phyloP scores from a whole-genome alignment of 1,140 invertebrate species.

The Lepidostoma basale region DNA sequence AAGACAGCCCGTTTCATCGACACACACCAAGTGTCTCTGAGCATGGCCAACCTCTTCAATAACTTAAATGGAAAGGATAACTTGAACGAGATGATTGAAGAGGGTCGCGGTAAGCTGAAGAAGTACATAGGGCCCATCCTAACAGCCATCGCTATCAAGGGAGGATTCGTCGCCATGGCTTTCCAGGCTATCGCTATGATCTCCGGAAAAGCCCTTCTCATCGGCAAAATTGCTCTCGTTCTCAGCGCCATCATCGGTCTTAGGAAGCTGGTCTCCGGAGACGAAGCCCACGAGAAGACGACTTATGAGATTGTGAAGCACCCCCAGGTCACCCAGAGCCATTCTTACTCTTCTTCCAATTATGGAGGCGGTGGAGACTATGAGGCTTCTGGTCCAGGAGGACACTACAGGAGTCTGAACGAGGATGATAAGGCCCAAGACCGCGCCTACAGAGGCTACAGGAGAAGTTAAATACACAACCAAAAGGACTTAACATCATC shows the following conservation, averaged over 20 bases:
- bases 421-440: conserved; percentile 65
- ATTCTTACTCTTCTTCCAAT: conserved; percentile 76
- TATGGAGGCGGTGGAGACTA: conserved; percentile 71
- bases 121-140: conserved; percentile 65
- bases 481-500: not conserved
- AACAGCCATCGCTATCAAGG: conserved; percentile 69
- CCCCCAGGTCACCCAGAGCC: conserved; percentile 77
- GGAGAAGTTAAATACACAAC: conserved; percentile 25
- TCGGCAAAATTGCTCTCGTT: conserved; percentile 76
- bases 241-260: conserved; percentile 76
- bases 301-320: conserved; percentile 85
- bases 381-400: conserved; percentile 61
- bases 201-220: conserved; percentile 74
- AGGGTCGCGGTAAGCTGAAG: conserved; percentile 65
- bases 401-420: conserved; percentile 67
- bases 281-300: conserved; percentile 73
- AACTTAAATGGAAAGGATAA: conserved; percentile 46
- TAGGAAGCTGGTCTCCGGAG: conserved; percentile 72
- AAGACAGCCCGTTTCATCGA: conserved; percentile 64
- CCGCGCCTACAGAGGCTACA: conserved; percentile 63
- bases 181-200: conserved; percentile 76
- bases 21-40: conserved; percentile 66
- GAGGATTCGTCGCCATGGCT: conserved; percentile 72
- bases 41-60: conserved; percentile 52
- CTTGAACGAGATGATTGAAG: conserved; percentile 56